Base-by-base conservation (phyloP, 2,888 invertebrate species). In the Pachymerium ferrugineum region DNA sequence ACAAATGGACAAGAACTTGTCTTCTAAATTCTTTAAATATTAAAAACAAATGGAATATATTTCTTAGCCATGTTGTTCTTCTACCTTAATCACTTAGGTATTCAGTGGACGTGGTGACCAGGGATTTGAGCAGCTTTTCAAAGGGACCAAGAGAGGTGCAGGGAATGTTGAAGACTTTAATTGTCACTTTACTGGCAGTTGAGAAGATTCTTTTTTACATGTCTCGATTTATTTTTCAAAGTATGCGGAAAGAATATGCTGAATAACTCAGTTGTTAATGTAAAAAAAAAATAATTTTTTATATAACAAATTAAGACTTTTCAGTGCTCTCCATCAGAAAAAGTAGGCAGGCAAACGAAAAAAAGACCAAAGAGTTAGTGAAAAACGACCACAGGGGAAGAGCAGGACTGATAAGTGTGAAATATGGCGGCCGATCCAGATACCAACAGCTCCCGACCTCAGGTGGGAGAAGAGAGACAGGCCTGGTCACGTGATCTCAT, bases 321-420 rank as follows among this genome's bases (percentile, higher is more conserved):
- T 47, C 47, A 22, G 16, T 22, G 12, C 16, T 22, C 19, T 47
- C 19, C 22, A 47, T 47, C 47, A 47, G 19, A 47, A 47, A 47
- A 47, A 47, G 12, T 3, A 6, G 16, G 38, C 3, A 12, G 12
- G 8, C 19, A 54, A 25, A 25, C n/a, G n/a, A 54, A 16, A 54
- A 54, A 54, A 54, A 25, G 25, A 54, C 25, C 8, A 35, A 71
- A 35, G 38, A 35, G 71, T 71, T 71, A 71, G 35, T 71, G 71
- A 71, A 35, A 71, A 71, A 71, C 71, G 71, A 71, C 71, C 71
- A 35, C 71, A 19, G 16, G 71, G 71, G 71, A 71, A 22, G 35
- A 31, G 69, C 71, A 71, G 54, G 25, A 54, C 54, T 54, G 54
- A 54, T 54, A 54, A 54, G 54, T 54, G 54, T 54, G 54, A 54